These are phyloP conservation scores for Drepanosiphum platanoidis DNA, from an alignment of 2,888 invertebrate species.

Conservation along the genomic window DNA sequence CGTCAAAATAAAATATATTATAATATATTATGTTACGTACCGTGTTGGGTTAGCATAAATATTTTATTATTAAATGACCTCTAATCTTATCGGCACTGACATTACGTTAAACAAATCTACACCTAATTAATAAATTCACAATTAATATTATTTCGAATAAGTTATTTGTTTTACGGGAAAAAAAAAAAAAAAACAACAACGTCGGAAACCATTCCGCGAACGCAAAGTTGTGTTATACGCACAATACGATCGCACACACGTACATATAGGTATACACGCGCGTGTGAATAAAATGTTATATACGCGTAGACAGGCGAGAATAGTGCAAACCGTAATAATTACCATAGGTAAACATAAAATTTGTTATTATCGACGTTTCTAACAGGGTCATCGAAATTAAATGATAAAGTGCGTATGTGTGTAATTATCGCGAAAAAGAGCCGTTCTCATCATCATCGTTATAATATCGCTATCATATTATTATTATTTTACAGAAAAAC, in stretches of 20 bases:
- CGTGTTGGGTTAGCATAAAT: neutral
- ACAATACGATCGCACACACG: too few species aligned
- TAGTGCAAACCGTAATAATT: neutral
- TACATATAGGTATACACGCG: neutral
- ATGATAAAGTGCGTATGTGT: slow-evolving; percentile 9
- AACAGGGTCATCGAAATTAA: slow-evolving; percentile 55
- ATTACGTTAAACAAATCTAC: slow-evolving; percentile 22
- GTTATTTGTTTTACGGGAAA: slow-evolving; percentile 48
- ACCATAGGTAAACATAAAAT: slow-evolving; percentile 42
- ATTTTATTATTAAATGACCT: slow-evolving; percentile 38
- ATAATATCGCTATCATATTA: too few species aligned
- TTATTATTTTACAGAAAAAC: neutral
- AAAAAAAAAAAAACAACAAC: slow-evolving; percentile 25
- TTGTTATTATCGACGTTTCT: slow-evolving; percentile 11
- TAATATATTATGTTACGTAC: too few species aligned
- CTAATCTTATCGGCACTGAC: slow-evolving; percentile 29
- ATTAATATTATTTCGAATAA: slow-evolving; percentile 31
- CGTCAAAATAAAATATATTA: neutral
- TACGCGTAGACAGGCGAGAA: neutral
- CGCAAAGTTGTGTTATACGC: neutral
- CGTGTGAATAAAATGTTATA: neutral
- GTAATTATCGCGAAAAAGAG: slow-evolving; percentile 24
- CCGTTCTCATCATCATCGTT: slow-evolving; percentile 11
- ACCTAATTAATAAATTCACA: slow-evolving; percentile 45
- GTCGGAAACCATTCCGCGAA: slow-evolving; percentile 21